Percentiles rank a stretch among this genome's conserved stretches.
These are phyloP conservation scores for Scomber japonicus DNA, from an alignment of 2,113 vertebrate genomes.

Conservation along the genomic window DNA sequence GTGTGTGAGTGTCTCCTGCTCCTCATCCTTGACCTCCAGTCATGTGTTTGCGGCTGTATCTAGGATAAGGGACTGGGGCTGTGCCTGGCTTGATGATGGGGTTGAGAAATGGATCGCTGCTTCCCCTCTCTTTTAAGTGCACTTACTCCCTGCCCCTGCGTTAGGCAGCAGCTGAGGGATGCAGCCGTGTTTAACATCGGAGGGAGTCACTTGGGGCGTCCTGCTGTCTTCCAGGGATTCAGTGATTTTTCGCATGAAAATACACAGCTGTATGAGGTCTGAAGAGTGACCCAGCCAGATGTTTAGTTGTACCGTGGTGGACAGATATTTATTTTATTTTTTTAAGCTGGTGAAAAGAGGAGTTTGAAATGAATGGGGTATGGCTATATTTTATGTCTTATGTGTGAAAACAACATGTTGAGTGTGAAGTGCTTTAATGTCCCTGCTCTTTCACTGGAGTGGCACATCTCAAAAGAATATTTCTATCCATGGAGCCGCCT, in stretches of 20 bases:
- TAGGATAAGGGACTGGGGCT: slow-evolving; percentile 50
- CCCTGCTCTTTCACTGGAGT: slow-evolving; percentile 2
- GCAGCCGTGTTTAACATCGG: slow-evolving; percentile 58
- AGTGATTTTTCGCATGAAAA: slow-evolving; percentile 53
- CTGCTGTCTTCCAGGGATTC: slow-evolving; percentile 58
- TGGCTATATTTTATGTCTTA: not conserved
- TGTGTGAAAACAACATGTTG: not conserved
- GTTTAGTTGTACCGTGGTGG: slow-evolving; percentile 17
- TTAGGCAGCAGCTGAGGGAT: slow-evolving; percentile 71
- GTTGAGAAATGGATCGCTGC: slow-evolving; percentile 68
- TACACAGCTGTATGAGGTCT: slow-evolving; percentile 55
- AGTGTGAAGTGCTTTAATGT: not conserved
- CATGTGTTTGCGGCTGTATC: slow-evolving; percentile 48
- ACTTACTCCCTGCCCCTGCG: slow-evolving; percentile 70
- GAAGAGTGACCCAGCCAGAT: slow-evolving; percentile 46
- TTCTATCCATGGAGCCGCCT: not conserved
- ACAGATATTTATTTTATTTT: not conserved
- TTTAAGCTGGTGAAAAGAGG: not conserved
- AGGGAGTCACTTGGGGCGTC: slow-evolving; percentile 52
- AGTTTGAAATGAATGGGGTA: not conserved
- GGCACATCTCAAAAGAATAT: slow-evolving; percentile 1
- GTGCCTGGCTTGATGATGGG: slow-evolving; percentile 66
- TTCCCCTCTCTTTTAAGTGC: slow-evolving; percentile 76
- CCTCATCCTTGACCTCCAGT: slow-evolving; percentile 62
- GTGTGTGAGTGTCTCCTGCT: slow-evolving; percentile 39